Conservation (phyloP, 35 echinoderm and acorn worm genomes). For the Heliocidaris erythrogramma region DNA sequence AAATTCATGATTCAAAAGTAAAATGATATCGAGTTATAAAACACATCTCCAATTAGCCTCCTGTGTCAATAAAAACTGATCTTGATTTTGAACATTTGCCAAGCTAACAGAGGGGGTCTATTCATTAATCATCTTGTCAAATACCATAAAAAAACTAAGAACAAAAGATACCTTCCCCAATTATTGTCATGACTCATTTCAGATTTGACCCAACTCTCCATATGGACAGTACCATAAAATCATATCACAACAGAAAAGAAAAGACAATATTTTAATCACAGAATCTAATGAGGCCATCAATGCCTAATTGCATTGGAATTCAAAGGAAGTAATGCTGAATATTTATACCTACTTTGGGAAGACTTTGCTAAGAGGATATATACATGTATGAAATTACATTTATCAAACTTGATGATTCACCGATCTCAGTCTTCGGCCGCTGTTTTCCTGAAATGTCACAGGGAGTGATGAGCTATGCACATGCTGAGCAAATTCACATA, state of each 20-base stretch:
- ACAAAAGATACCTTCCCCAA: background rate
- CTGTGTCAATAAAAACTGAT: background rate
- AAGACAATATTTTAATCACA: conserved; percentile 13
- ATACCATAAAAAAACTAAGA: background rate
- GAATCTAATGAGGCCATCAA: background rate
- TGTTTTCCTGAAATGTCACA: conserved; percentile 15
- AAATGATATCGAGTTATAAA: too few relatives aligned
- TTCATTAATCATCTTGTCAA: background rate
- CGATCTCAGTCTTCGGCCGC: background rate
- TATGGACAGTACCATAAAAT: background rate
- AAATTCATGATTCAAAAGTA: too few relatives aligned
- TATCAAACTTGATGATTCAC: background rate
- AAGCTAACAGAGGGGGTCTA: background rate
- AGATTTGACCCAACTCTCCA: background rate
- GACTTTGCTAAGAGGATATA: background rate
- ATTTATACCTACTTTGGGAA: background rate
- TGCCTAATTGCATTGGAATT: background rate
- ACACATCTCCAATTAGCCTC: too few relatives aligned
- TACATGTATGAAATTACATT: background rate
- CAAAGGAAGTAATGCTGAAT: background rate
- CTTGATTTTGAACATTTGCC: background rate
- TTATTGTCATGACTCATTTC: background rate
- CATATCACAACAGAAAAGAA: background rate
- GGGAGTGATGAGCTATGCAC: background rate
- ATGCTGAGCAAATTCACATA: conserved; percentile 11